These are phyloP conservation scores for Eilema caniola DNA, from an alignment of 2,888 invertebrate species.

Conservation along the genomic window DNA sequence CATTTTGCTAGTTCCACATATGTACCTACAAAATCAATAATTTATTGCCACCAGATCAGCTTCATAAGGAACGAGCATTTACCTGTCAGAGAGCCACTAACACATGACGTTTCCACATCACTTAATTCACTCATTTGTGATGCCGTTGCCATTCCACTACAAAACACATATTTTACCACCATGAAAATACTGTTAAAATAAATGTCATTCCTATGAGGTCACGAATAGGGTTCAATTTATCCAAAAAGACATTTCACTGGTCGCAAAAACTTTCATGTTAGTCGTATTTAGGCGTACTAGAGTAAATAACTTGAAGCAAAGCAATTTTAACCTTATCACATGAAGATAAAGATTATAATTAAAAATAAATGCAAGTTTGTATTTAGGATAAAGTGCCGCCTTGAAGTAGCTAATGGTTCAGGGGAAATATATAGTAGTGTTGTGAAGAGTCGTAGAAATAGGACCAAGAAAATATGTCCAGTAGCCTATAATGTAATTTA, in stretches of 20 bases:
- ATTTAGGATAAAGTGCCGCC: conserved; percentile 3
- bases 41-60: conserved; percentile 2
- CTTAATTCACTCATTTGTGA: conserved; percentile 59
- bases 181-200: neutral
- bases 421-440: conserved; percentile 25
- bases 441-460: conserved; percentile 12
- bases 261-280: conserved; percentile 17
- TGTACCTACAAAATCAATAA: neutral
- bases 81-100: conserved; percentile 30
- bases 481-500: neutral
- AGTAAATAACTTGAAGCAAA: conserved; percentile 9
- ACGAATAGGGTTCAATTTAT: conserved; percentile 13
- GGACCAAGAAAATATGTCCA: conserved; percentile 8
- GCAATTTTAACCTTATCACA: conserved; percentile 27
- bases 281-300: conserved; percentile 16
- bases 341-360: conserved; percentile 25
- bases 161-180: conserved; percentile 19
- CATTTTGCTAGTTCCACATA: neutral
- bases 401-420: conserved; percentile 28
- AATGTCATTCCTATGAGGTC: conserved; percentile 4
- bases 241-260: conserved; percentile 13
- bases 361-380: neutral
- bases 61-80: conserved; percentile 11
- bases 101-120: conserved; percentile 58
- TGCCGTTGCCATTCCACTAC: conserved; percentile 48